Base-by-base conservation (phyloP, 2,888 invertebrate genomes). In the Lycocerus yunnanus region DNA sequence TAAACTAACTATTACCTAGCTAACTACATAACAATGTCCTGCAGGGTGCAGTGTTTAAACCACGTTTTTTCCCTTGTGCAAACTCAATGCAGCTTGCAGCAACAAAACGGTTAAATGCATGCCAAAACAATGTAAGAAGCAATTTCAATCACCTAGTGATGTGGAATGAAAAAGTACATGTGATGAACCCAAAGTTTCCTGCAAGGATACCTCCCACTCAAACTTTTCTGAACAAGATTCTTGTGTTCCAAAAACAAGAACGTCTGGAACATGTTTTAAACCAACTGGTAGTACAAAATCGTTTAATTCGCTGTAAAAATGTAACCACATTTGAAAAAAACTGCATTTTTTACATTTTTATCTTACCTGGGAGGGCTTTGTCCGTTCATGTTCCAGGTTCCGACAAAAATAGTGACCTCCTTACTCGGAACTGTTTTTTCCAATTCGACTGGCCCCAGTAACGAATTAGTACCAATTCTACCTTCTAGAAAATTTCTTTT, bases 341-440 rank as follows among this genome's bases (percentile, higher is more conserved):
- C 16, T 58, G 6, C 4, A n/a, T 21, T 71, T 15, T 16, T 58
- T 3, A 27, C 58, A 24, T 16, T 2, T n/a, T 9, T 58, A 20
- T 8, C 82, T 88, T 89, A 96, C 95, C 92, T 93, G 65, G 94
- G 94, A 63, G 94, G 93, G 79, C 90, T 89, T 84, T 97, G 95
- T 27, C 97, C 97, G 87, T 97, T 97, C 97, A 98, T 97, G 85
- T 98, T 98, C 97, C 98, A 98, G 18, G 97, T 95, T 6, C 96
- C 97, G 72, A 97, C 93, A 89, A 96, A 97, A 81, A 98, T 92
- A 78, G 92, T 93, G 0, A 97, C 90, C 87, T 95, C 94, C 80
- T 95, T 90, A 82, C 93, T 93, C 1, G 97, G 97, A 82, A 98
- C 91, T 63, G 95, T 93, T 85, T 95, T 93, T 81, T 94, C 94